These are phyloP conservation scores for Perizoma flavofasciatum DNA, from an alignment of 2,888 invertebrate species.

Conservation along the genomic window DNA sequence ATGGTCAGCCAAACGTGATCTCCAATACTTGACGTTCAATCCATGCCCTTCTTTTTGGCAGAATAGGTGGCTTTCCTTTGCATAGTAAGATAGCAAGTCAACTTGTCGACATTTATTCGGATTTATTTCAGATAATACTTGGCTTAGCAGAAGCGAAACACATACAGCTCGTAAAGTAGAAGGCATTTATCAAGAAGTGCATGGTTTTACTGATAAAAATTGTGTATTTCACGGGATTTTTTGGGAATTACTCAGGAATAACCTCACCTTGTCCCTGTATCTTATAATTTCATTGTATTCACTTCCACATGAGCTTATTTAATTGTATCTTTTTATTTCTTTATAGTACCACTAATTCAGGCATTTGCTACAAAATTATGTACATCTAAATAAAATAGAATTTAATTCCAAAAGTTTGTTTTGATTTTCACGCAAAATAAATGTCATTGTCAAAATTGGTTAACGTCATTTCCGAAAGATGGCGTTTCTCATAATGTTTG, in stretches of 20 bases:
- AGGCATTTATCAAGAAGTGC: constrained; percentile 50
- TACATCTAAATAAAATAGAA: constrained; percentile 41
- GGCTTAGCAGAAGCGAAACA: constrained; percentile 41
- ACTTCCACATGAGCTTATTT: constrained; percentile 6
- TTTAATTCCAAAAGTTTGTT: constrained; percentile 41
- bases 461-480: constrained; percentile 39
- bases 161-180: constrained; percentile 40
- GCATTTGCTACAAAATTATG: constrained; percentile 1
- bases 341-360: constrained; percentile 10
- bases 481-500: constrained; percentile 37
- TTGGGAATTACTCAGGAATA: constrained; percentile 34
- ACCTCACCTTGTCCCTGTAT: constrained; percentile 39
- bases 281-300: constrained; percentile 24
- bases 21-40: constrained; percentile 40
- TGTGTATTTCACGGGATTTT: constrained; percentile 25
- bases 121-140: constrained; percentile 41
- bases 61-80: constrained; percentile 56
- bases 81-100: constrained; percentile 62
- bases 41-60: constrained; percentile 52
- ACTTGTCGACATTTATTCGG: constrained; percentile 45
- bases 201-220: constrained; percentile 36
- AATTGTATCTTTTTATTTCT: constrained; percentile 9
- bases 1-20: constrained; percentile 37
- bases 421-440: constrained; percentile 43
- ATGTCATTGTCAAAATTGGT: constrained; percentile 42